Percentiles rank a stretch among this genome's conserved stretches.
phyloP scores from a whole-genome alignment of 2,797 vertebrate genomes.

The Coccyzus lansbergi region DNA sequence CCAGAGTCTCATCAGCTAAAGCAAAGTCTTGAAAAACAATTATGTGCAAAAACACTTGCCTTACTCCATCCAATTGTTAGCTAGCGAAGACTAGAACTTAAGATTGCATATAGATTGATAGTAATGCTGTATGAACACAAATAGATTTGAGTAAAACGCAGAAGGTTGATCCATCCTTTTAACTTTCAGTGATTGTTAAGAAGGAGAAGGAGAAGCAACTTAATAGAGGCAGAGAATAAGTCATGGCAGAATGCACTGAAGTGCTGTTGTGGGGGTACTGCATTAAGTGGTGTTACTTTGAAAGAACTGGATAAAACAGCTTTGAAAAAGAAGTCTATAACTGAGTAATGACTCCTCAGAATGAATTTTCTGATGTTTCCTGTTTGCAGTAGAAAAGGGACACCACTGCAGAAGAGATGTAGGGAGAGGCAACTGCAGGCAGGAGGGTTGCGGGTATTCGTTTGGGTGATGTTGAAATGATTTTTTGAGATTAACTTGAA shows the following conservation, averaged over 20 bases:
- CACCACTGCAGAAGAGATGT: neutral
- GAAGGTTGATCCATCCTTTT: neutral
- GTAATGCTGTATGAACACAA: neutral
- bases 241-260: neutral
- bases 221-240: neutral
- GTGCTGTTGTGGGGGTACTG: neutral
- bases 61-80: neutral
- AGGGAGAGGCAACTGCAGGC: neutral
- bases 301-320: neutral
- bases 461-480: neutral
- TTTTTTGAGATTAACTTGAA: neutral
- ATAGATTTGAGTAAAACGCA: neutral
- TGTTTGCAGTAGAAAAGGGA: neutral
- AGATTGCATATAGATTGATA: neutral
- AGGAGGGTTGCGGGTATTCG: neutral
- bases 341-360: neutral
- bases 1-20: neutral
- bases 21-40: neutral
- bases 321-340: neutral
- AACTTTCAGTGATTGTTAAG: neutral
- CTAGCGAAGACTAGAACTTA: neutral
- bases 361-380: neutral
- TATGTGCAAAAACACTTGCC: neutral
- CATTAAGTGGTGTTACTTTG: neutral
- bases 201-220: neutral